Evolutionary conservation across 2,888 invertebrate genomes (phyloP).

Genomic region (Polyploca ridens): DNA sequence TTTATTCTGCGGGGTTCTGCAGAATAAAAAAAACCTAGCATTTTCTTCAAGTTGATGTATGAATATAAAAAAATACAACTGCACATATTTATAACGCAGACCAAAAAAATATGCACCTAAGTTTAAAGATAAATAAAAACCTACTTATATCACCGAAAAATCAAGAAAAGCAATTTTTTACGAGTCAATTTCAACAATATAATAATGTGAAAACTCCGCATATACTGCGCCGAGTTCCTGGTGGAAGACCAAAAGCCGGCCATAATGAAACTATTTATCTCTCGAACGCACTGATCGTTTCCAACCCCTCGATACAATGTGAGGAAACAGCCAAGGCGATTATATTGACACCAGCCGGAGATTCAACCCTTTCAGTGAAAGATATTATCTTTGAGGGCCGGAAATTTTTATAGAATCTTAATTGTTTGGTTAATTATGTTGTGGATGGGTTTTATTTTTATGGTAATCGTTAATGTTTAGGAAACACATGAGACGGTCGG

Average conservation of each 20-base stretch:
- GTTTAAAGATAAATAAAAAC: too few species aligned
- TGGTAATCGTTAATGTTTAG: too few species aligned
- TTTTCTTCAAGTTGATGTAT: too few species aligned
- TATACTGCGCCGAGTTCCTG: conserved; percentile 50
- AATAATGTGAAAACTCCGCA: conserved; percentile 30
- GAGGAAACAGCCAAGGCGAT: conserved; percentile 27
- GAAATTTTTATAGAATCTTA: neutral
- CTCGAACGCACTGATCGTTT: conserved; percentile 62
- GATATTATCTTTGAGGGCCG: neutral
- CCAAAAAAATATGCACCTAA: too few species aligned
- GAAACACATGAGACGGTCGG: neutral
- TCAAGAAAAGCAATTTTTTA: neutral
- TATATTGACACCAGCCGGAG: conserved; percentile 30
- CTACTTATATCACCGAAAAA: neutral
- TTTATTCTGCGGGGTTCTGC: too few species aligned
- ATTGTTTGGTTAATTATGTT: neutral
- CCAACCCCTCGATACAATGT: conserved; percentile 54
- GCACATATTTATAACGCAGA: too few species aligned
- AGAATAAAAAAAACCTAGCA: too few species aligned
- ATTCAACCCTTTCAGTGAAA: conserved; percentile 7
- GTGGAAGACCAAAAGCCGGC: conserved; percentile 68
- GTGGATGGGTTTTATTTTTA: neutral
- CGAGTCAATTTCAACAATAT: conserved; percentile 4
- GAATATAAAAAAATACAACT: too few species aligned
- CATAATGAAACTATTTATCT: conserved; percentile 81